phyloP scores from a whole-genome alignment of 2,888 invertebrate species.

The Coremacera marginata region DNA sequence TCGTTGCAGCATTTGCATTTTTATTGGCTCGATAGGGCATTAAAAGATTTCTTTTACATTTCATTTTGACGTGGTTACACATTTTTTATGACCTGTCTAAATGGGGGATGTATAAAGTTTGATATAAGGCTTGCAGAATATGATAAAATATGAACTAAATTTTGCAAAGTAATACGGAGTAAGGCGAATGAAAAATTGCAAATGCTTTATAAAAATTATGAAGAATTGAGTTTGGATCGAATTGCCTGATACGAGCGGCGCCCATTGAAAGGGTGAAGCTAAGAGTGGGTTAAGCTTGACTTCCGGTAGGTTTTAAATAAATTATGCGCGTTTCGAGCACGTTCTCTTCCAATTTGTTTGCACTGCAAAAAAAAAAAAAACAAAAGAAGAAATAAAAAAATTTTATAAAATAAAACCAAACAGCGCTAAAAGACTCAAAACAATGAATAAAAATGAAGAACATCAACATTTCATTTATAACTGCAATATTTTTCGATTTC shows the following conservation, averaged over 20 bases:
- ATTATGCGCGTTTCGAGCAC: slow-evolving; percentile 28
- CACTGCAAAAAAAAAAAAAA: background rate
- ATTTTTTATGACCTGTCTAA: background rate
- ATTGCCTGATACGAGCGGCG: background rate
- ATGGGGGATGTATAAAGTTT: background rate
- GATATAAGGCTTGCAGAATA: background rate
- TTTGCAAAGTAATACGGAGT: background rate
- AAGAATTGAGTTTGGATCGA: background rate
- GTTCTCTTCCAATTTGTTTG: slow-evolving; percentile 21
- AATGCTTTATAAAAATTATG: too few relatives aligned
- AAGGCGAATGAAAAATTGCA: background rate
- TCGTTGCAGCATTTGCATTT: background rate
- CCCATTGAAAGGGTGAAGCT: background rate
- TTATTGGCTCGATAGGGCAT: slow-evolving; percentile 7
- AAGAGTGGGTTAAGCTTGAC: background rate
- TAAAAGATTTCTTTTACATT: background rate
- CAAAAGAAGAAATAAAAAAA: background rate
- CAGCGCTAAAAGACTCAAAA: background rate
- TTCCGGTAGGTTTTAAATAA: slow-evolving; percentile 28
- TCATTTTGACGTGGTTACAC: background rate
- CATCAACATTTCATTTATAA: slow-evolving; percentile 15
- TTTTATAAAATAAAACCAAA: background rate
- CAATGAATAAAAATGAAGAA: background rate
- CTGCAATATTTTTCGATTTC: slow-evolving; percentile 7
- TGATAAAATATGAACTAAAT: slow-evolving; percentile 11